Evolutionary conservation across 2,797 vertebrate species (phyloP), one percentile per base, ranked within the genome.

Genomic region (Botia kubotai): DNA sequence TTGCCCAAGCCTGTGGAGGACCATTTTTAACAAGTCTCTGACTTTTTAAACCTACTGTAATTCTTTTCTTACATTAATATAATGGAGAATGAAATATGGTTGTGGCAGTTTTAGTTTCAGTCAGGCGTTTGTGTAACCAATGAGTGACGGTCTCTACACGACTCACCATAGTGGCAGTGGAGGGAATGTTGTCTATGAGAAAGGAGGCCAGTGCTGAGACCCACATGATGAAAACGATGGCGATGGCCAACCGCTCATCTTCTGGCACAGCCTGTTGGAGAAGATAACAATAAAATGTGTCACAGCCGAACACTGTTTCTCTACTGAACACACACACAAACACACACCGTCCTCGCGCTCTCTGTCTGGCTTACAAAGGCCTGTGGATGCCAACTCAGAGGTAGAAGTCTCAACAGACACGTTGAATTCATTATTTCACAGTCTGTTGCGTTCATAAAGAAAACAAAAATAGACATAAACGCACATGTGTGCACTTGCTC

Each of bases 171-270:
- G 98, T 96, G 72, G 97, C 95, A 0, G 98, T 99, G 90, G 98
- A 99, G 12, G 98, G 98, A 83, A 99, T 99, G 89, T 99, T 99
- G 93, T 99, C 98, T 16, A 99, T 99, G 88, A 99, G 92, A 0
- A 97, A 99, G 0, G 97, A 99, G 0, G 96, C 97, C 88, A 98
- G 89, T 79, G 97, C 97, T 0, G 97, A 98, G 75, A 99, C 93
- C 98, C 98, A 99, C 90, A 99, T 93, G 58, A 99, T 95, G 87
- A 99, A 88, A 88, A 97, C 94, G 23, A 99, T 96, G 84, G 98
- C 97, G 10, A 97, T 91, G 0, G 93, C 92, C 84, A 99, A 86
- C 39, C 98, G 96, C 85, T 95, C 95, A 46, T 97, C 96, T 83
- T 98, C 96, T 14, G 98, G 98, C 84, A 99, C 97, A 1, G 94